Evolutionary conservation across 2,797 vertebrate species (phyloP).

Genomic region (Arctocebus calabarensis): DNA sequence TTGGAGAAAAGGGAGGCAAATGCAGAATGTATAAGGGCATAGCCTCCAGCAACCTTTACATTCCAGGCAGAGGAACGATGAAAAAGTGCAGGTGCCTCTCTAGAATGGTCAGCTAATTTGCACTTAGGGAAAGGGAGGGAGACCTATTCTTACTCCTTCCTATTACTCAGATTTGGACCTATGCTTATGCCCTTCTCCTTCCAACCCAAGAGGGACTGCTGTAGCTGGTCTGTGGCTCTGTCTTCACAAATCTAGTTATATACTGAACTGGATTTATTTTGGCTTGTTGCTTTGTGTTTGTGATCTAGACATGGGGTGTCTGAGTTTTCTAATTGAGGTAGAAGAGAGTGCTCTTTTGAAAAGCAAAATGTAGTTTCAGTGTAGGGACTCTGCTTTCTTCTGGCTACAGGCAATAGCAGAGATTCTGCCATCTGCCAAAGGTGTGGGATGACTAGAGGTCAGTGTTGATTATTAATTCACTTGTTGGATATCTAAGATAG

Average conservation of each 20-base stretch:
- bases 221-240: background rate
- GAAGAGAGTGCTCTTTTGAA: constrained; percentile 10
- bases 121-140: background rate
- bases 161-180: background rate
- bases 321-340: constrained; percentile 5
- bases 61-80: background rate
- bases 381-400: constrained; percentile 50
- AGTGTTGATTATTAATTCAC: constrained; percentile 71
- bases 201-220: background rate
- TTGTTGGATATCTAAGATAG: constrained; percentile 66
- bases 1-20: background rate
- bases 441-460: constrained; percentile 64
- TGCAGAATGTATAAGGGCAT: background rate
- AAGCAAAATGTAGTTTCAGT: constrained; percentile 57
- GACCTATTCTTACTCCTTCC: background rate
- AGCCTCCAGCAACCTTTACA: background rate
- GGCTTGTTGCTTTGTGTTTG: constrained; percentile 42
- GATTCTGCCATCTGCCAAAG: constrained; percentile 59
- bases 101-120: background rate
- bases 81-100: background rate
- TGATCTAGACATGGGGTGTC: background rate
- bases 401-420: constrained; percentile 40
- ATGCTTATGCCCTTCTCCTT: constrained; percentile 12
- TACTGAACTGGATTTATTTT: constrained; percentile 8
- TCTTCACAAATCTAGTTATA: background rate